Percentiles rank a stretch among this genome's conserved stretches.
Conservation (phyloP, 1,140 invertebrate species). For the Triops longicaudatus region DNA sequence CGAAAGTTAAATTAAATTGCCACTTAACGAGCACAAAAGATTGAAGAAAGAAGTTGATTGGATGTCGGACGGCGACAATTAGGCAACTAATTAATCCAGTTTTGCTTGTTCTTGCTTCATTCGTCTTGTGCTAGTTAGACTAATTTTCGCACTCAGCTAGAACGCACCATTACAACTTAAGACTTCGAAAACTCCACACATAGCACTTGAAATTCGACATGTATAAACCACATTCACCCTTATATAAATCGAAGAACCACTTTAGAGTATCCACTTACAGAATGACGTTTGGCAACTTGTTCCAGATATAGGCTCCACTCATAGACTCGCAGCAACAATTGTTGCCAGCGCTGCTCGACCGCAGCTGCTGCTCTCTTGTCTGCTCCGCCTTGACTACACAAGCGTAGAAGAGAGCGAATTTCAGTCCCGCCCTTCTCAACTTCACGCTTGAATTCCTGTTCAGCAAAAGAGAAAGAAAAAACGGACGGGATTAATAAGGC, state of each 20-base stretch:
- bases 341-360: background rate
- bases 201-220: background rate
- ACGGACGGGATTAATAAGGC: background rate
- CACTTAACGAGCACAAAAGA: background rate
- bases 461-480: background rate
- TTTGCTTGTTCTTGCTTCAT: background rate
- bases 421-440: background rate
- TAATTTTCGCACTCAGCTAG: background rate
- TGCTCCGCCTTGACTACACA: conserved; percentile 1
- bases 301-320: conserved; percentile 6
- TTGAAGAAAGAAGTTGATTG: background rate
- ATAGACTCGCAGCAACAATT: conserved; percentile 8
- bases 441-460: conserved; percentile 6
- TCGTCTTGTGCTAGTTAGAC: background rate
- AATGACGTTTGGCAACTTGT: background rate
- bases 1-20: background rate
- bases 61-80: background rate
- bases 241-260: no score
- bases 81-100: background rate
- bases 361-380: conserved; percentile 13
- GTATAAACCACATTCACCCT: no score
- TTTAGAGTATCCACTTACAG: background rate
- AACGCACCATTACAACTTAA: no score
- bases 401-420: background rate
- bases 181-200: no score